A percentile compares a stretch with the other conserved stretches of the same genome.
Evolutionary conservation across 2,113 vertebrate species (phyloP).

Genomic region (Peucedramus taeniatus): DNA sequence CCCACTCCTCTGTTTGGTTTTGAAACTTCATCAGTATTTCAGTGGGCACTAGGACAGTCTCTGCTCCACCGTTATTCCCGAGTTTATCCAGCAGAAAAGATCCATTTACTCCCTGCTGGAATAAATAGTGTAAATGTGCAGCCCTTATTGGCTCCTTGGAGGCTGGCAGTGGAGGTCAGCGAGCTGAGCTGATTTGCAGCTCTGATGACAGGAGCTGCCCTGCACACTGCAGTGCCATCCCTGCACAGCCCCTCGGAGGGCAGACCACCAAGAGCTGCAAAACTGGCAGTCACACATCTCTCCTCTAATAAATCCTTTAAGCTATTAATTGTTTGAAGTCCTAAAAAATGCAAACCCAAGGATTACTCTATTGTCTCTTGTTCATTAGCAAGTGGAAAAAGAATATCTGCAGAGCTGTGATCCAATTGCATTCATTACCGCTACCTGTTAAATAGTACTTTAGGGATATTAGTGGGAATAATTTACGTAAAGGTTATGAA

Average conservation of each 20-base stretch:
- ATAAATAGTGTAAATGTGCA: background rate
- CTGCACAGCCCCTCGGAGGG: background rate
- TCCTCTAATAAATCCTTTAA: background rate
- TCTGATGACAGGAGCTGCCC: background rate
- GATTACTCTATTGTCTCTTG: background rate
- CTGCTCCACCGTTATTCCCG: background rate
- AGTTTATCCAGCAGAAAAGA: background rate
- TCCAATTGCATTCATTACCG: background rate
- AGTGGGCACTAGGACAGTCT: background rate
- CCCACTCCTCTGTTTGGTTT: background rate
- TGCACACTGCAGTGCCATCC: background rate
- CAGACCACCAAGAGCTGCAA: background rate
- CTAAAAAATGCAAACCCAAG: background rate
- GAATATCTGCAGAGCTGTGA: background rate
- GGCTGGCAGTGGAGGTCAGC: background rate
- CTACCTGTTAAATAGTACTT: conserved; percentile 12
- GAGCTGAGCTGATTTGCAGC: background rate
- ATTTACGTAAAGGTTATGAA: conserved; percentile 15
- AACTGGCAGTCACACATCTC: background rate
- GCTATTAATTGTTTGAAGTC: background rate
- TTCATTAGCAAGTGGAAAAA: background rate
- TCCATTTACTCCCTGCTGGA: background rate
- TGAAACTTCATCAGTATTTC: background rate
- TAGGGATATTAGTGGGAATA: background rate
- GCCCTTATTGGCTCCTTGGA: background rate